Percentiles rank a stretch among this genome's conserved stretches.
phyloP scores from a whole-genome alignment of 2,888 invertebrate genomes.

The Amphipoea oculea region DNA sequence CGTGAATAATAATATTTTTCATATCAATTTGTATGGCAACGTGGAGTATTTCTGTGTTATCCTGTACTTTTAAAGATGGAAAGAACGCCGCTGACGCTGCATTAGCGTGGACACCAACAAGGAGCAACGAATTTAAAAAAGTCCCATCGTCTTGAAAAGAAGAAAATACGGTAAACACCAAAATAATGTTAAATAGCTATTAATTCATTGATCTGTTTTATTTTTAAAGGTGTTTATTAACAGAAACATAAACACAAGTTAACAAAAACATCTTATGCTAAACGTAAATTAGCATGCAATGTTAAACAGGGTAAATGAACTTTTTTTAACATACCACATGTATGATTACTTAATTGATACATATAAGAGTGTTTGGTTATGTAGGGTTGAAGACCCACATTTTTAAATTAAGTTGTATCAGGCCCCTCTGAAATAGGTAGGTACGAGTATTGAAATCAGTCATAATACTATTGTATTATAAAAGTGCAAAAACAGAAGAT shows the following conservation, averaged over 20 bases:
- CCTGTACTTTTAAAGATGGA: not conserved
- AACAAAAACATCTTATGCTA: not conserved
- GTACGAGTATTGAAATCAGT: too few relatives aligned
- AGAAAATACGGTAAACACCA: not conserved
- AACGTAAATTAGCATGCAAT: not conserved
- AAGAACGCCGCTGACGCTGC: not conserved
- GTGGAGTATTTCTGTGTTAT: not conserved
- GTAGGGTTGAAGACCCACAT: not conserved
- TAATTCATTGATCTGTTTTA: not conserved
- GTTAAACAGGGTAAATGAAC: too few relatives aligned
- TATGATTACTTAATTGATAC: not conserved
- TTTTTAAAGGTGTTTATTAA: not conserved
- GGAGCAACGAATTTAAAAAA: not conserved
- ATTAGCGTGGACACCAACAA: not conserved
- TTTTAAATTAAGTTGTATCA: not conserved
- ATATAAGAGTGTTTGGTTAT: not conserved
- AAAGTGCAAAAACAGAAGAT: not conserved
- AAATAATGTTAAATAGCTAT: not conserved
- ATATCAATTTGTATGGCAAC: slow-evolving; percentile 27
- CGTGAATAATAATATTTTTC: slow-evolving; percentile 76
- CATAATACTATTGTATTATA: not conserved
- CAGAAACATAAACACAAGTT: not conserved
- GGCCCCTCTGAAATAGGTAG: not conserved
- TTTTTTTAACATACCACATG: not conserved
- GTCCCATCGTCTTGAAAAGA: not conserved